Evolutionary conservation across 2,113 vertebrate genomes (phyloP).

Genomic region (Centropus unirufus): DNA sequence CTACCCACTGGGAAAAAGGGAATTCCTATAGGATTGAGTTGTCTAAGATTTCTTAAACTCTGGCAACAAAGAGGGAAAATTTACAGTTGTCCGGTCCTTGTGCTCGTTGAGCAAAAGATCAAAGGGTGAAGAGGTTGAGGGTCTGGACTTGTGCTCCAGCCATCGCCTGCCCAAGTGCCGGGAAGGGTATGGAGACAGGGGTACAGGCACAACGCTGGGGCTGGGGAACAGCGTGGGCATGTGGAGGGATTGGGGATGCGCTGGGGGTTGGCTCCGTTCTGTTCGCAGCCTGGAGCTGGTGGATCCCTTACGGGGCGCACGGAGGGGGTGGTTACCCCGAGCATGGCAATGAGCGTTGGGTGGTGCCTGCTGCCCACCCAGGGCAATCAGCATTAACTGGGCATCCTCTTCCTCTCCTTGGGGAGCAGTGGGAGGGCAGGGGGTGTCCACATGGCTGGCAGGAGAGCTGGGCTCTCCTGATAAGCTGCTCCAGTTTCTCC

Average conservation of each 20-base stretch:
- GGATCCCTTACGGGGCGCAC: rapidly evolving
- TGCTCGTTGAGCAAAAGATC: background rate
- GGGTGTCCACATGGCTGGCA: background rate
- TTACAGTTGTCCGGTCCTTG: rapidly evolving
- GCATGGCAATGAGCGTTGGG: rapidly evolving
- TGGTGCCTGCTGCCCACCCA: background rate
- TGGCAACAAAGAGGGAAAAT: background rate
- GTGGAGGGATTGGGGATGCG: rapidly evolving
- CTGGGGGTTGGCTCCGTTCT: background rate
- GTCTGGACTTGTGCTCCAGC: background rate
- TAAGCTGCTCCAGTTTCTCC: background rate
- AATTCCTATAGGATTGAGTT: rapidly evolving
- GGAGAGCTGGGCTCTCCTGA: background rate
- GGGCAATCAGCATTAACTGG: rapidly evolving
- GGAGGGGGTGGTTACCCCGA: background rate
- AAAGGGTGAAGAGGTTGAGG: background rate
- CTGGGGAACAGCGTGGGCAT: background rate
- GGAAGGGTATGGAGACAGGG: rapidly evolving
- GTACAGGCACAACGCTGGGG: background rate
- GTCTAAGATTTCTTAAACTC: background rate
- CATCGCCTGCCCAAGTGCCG: rapidly evolving
- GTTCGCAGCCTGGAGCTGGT: no score
- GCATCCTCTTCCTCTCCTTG: background rate
- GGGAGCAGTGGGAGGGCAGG: background rate
- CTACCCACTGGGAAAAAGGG: background rate